Evolutionary conservation across 1,140 invertebrate species (phyloP), one percentile per base, ranked within the genome.

Genomic region (Solen grandis): DNA sequence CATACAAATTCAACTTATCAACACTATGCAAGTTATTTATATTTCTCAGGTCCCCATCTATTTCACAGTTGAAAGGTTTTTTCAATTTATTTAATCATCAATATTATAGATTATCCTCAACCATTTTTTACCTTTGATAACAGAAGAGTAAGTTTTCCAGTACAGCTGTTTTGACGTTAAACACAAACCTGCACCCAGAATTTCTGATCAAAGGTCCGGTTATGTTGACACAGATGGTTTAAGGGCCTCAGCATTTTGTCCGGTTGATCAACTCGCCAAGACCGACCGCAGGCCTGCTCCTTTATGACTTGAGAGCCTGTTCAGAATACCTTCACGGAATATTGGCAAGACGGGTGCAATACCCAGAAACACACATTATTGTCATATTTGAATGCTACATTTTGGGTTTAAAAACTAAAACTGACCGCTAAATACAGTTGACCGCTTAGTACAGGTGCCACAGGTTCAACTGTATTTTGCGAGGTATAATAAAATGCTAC

Each of bases 141-240:
- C 25, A 99, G 93, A 65, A 97, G 94, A 0, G 97, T 97, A 25
- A 99, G 93, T 0, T 98, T 90, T 99, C 97, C 5, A 99, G 93
- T 14, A 99, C 97, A 33, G 98, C 97, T 0, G 97, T 96, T 93
- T 99, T 99, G 0, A 99, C 97, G 87, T 95, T 97, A 88, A 95
- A 95, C 81, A 95, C 96, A 90, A 98, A 99, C 62, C 98, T 94
- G 92, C 99, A 98, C 27, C 98, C 98, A 16, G 99, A 94, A 89
- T 99, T 99, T 86, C 99, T 94, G 92, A 99, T 99, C 19, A 99
- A 93, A 0, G 99, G 98, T 10, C 99, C 99, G 29, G 98, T 99
- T 82, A 99, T 98, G 88, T 98, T 96, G 38, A 99, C 96, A 99
- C 97, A 60, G 97, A 98, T 1, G 97, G 96, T 91, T 99, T 97